phyloP scores from a whole-genome alignment of 2,888 invertebrate genomes.

The Drosophila cognata region DNA sequence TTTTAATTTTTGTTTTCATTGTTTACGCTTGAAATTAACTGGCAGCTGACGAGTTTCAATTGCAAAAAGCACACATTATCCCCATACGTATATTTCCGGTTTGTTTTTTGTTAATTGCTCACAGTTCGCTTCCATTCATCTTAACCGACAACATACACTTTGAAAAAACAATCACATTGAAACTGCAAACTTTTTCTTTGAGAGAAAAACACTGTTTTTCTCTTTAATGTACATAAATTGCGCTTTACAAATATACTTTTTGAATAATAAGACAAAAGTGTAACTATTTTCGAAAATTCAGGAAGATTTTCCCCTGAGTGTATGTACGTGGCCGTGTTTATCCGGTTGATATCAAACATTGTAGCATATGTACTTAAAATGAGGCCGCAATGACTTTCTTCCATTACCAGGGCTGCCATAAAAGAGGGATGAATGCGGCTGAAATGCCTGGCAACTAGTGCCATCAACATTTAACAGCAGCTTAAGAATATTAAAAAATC shows the following conservation, averaged over 20 bases:
- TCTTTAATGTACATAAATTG: not conserved
- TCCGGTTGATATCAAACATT: slow-evolving; percentile 52
- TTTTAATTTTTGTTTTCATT: slow-evolving; percentile 30
- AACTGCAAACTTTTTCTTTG: not conserved
- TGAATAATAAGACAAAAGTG: not conserved
- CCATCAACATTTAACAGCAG: not conserved
- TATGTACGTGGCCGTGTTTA: slow-evolving; percentile 21
- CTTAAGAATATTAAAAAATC: not conserved
- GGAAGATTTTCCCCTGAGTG: not conserved
- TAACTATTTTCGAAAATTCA: not conserved
- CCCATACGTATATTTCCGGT: not conserved
- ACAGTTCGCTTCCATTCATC: not conserved
- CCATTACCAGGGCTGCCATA: slow-evolving; percentile 20
- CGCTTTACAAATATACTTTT: not conserved
- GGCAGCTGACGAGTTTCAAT: slow-evolving; percentile 71
- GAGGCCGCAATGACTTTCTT: slow-evolving; percentile 29
- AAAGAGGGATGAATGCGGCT: not conserved
- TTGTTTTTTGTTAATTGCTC: not conserved
- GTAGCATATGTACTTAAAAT: slow-evolving; percentile 41
- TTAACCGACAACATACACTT: not conserved
- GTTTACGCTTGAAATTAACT: slow-evolving; percentile 73
- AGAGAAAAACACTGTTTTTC: rapidly evolving
- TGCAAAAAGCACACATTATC: slow-evolving; percentile 51
- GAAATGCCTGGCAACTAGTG: not conserved
- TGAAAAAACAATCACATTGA: not conserved